A percentile compares a stretch with the other conserved stretches of the same genome.
phyloP scores from a whole-genome alignment of 2,888 invertebrate species.

The Carabus problematicus region DNA sequence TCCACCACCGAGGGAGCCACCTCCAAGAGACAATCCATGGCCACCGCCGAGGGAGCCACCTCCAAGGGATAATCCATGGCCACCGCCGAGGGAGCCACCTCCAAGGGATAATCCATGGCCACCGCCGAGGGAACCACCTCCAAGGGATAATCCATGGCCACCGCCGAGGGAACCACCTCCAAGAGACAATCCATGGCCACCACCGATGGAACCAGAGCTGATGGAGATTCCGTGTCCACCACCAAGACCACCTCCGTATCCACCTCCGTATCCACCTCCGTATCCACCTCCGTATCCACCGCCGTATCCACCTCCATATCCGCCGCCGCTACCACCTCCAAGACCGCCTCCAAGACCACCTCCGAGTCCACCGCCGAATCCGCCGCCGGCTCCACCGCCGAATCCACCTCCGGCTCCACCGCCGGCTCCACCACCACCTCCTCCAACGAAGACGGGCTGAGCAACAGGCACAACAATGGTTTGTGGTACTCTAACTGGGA shows the following conservation, averaged over 20 bases:
- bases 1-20: slow-evolving; percentile 10
- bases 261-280: slow-evolving; percentile 14
- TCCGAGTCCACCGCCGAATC: slow-evolving; percentile 17
- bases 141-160: slow-evolving; percentile 10
- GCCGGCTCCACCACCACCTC: slow-evolving; percentile 36
- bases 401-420: slow-evolving; percentile 23
- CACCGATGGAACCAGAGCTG: slow-evolving; percentile 12
- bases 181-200: slow-evolving; percentile 13
- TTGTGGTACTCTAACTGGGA: slow-evolving; percentile 42
- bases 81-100: slow-evolving; percentile 19
- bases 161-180: slow-evolving; percentile 22
- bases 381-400: slow-evolving; percentile 11
- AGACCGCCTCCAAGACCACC: slow-evolving; percentile 21
- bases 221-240: slow-evolving; percentile 18
- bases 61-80: not conserved
- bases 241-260: no score
- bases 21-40: not conserved
- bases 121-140: slow-evolving; percentile 17
- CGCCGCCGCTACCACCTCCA: slow-evolving; percentile 18
- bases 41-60: not conserved
- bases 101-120: slow-evolving; percentile 18
- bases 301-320: slow-evolving; percentile 26
- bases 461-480: slow-evolving; percentile 36
- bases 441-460: slow-evolving; percentile 39
- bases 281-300: slow-evolving; percentile 24